Percentiles rank a stretch among this genome's conserved stretches.
Evolutionary conservation across 2,888 invertebrate genomes (phyloP).

Genomic region (Peribatodes rhomboidaria): DNA sequence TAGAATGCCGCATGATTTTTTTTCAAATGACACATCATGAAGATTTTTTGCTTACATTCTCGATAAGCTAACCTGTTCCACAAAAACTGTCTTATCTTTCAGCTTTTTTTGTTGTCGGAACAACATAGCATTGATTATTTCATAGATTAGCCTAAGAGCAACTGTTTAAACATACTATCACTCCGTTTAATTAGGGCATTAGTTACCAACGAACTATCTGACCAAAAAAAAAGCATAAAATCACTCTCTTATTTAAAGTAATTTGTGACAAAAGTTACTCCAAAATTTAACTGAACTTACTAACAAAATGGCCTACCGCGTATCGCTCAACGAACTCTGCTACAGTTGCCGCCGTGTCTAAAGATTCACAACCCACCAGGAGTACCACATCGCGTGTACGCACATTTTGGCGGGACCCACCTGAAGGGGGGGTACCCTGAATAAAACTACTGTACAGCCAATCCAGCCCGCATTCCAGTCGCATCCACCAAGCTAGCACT

Average conservation of each 20-base stretch:
- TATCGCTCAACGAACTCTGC: slow-evolving; percentile 14
- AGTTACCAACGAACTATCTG: too few relatives aligned
- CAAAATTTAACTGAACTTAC: neutral
- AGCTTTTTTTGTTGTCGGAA: too few relatives aligned
- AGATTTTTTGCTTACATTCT: too few relatives aligned
- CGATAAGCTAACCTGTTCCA: too few relatives aligned
- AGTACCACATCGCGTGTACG: slow-evolving; percentile 56
- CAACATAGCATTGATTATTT: too few relatives aligned
- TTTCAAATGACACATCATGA: too few relatives aligned
- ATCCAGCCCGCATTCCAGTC: slow-evolving; percentile 75
- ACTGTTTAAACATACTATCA: too few relatives aligned
- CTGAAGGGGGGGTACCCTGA: slow-evolving; percentile 72
- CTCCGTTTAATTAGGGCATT: too few relatives aligned
- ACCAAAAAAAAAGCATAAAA: too few relatives aligned
- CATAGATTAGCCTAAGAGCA: too few relatives aligned
- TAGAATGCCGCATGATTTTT: too few relatives aligned
- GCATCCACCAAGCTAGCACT: slow-evolving; percentile 57
- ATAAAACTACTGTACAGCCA: slow-evolving; percentile 77
- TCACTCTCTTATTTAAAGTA: neutral
- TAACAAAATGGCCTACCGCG: too few relatives aligned
- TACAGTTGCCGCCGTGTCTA: slow-evolving; percentile 56
- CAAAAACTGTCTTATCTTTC: neutral
- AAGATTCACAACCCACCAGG: slow-evolving; percentile 52
- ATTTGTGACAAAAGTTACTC: neutral
- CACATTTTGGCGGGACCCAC: slow-evolving; percentile 63